Percentiles rank a stretch among this genome's conserved stretches.
phyloP scores from a whole-genome alignment of 2,888 invertebrate genomes.

The Hyposoter dolosus region DNA sequence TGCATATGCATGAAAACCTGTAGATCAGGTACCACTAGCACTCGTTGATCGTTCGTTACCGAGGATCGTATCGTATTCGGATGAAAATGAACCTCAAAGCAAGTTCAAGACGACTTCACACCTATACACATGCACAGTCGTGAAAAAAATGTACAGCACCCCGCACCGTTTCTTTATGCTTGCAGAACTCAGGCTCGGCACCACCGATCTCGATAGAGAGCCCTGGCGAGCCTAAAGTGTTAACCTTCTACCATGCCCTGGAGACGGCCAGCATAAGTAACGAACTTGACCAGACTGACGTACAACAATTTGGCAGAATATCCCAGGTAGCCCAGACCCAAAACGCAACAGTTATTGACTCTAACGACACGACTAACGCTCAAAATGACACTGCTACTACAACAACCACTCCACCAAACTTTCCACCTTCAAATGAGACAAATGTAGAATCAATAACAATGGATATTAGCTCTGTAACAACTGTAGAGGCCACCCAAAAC shows the following conservation, averaged over 20 bases:
- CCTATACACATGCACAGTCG: conserved; percentile 45
- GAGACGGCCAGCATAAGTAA: conserved; percentile 82
- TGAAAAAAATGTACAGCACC: conserved; percentile 77
- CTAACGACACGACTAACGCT: conserved; percentile 79
- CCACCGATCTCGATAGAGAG: conserved; percentile 79
- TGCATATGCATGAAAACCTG: not conserved
- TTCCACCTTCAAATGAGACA: conserved; percentile 57
- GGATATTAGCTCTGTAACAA: conserved; percentile 70
- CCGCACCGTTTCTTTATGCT: conserved; percentile 79
- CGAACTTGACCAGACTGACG: conserved; percentile 75
- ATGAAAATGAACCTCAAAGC: not conserved
- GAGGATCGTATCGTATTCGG: conserved; percentile 21
- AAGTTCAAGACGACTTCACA: conserved; percentile 9
- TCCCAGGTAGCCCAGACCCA: conserved; percentile 78
- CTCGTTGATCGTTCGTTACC: conserved; percentile 59
- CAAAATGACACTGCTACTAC: conserved; percentile 83
- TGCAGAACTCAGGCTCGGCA: conserved; percentile 79
- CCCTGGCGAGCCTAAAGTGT: conserved; percentile 80
- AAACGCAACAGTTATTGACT: conserved; percentile 76
- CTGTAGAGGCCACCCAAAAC: conserved; percentile 74
- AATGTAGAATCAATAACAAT: conserved; percentile 68
- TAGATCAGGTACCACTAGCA: not conserved
- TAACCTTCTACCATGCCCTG: conserved; percentile 82
- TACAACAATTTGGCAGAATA: conserved; percentile 78
- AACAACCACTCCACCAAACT: conserved; percentile 73